A percentile compares a stretch with the other conserved stretches of the same genome.
phyloP scores from a whole-genome alignment of 2,888 invertebrate genomes.

The Eupithecia exiguata region DNA sequence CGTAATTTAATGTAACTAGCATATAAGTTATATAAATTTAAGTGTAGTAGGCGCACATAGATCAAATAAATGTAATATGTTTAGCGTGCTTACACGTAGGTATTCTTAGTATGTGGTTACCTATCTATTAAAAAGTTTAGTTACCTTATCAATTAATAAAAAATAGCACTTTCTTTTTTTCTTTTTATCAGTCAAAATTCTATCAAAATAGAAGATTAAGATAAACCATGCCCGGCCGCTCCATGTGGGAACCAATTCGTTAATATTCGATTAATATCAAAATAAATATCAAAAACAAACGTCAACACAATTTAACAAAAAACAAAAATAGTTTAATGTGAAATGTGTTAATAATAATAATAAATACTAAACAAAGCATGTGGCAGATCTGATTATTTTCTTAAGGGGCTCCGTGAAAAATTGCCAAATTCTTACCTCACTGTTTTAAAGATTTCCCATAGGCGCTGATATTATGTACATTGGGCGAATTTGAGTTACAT shows the following conservation, averaged over 20 bases:
- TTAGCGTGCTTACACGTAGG: slow-evolving; percentile 56
- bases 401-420: background rate
- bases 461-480: no score
- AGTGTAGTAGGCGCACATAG: slow-evolving; percentile 60
- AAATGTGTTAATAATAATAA: no score
- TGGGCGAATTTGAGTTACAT: no score
- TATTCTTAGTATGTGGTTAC: slow-evolving; percentile 48
- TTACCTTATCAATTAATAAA: slow-evolving; percentile 5
- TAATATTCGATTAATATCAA: background rate
- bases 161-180: background rate
- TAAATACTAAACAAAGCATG: no score
- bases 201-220: background rate
- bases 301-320: background rate
- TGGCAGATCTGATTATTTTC: background rate
- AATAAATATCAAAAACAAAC: background rate
- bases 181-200: background rate
- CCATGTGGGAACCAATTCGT: background rate
- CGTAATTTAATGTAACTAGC: slow-evolving; percentile 1
- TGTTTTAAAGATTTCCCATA: no score
- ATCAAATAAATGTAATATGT: slow-evolving; percentile 71
- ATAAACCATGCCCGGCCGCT: background rate
- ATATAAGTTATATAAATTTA: background rate
- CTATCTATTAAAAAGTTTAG: slow-evolving; percentile 38
- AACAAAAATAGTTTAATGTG: background rate
- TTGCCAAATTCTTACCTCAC: no score